Percentiles rank a stretch among this genome's conserved stretches.
These are phyloP conservation scores for Temnothorax longispinosus DNA, from an alignment of 1,140 invertebrate genomes.

Conservation along the genomic window DNA sequence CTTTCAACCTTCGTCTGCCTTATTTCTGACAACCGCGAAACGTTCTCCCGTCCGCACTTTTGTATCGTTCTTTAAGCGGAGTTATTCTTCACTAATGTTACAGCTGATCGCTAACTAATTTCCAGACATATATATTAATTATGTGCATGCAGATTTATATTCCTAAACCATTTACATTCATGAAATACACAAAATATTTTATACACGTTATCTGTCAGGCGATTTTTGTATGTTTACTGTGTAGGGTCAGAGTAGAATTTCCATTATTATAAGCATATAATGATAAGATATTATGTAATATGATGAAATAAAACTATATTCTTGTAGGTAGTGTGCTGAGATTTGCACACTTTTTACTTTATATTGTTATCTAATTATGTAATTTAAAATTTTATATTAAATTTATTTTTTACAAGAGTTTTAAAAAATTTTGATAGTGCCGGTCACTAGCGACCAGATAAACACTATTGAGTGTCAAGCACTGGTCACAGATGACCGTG, in stretches of 20 bases:
- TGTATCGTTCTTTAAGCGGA: slow-evolving; percentile 22
- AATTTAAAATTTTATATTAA: not conserved
- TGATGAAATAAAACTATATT: not conserved
- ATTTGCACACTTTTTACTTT: not conserved
- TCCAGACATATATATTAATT: not conserved
- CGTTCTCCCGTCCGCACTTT: not conserved
- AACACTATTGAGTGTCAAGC: not conserved
- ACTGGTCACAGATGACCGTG: too few species aligned
- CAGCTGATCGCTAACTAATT: slow-evolving; percentile 5
- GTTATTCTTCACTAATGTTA: slow-evolving; percentile 1
- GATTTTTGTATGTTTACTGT: not conserved
- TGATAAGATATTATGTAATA: not conserved
- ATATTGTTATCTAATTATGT: not conserved
- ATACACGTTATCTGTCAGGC: not conserved
- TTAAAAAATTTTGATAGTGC: not conserved
- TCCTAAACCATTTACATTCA: not conserved
- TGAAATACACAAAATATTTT: not conserved
- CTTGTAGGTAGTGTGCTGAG: not conserved
- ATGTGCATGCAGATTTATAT: not conserved
- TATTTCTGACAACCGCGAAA: slow-evolving; percentile 19
- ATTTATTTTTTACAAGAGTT: not conserved
- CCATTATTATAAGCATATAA: not conserved
- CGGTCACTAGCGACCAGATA: not conserved
- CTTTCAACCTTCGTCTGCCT: not conserved
- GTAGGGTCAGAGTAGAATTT: not conserved